Base-by-base conservation (phyloP, 1,140 invertebrate genomes). In the Phymorhynchus buccinoides region DNA sequence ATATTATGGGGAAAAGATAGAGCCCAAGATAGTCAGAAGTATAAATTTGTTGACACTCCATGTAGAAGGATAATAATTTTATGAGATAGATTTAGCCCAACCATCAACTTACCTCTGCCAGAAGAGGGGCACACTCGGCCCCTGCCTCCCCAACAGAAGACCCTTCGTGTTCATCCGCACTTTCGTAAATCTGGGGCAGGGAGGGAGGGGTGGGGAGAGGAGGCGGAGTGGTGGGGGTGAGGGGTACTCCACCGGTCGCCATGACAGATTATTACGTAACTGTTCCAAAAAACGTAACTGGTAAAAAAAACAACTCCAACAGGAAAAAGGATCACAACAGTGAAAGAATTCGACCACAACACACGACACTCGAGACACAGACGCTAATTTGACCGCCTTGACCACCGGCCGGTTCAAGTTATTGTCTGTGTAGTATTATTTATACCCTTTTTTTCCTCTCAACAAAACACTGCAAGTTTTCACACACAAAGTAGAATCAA, bases 171-270 rank as follows among this genome's bases (percentile, higher is more conserved):
- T 78, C 39, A 7, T 18, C 75, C 9, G 7, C 39, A 35, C 44
- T 48, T 18, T 48, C 44, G 18, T 48, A 48, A 18, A 48, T 48
- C 44, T 30, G 6, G 30, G 9, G 30, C 12, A 32, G 41, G n/a
- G 16, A 35, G 37, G 39, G 39, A 3, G 41, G 41, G 16, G 41
- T 16, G 39, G 75, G 16, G 7, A 35, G 39, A 27, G 71, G 71
- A 12, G 75, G 75, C 18, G 75, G 75, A 22, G 75, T 42, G 18
- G 75, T 7, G 32, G 77, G 41, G 1, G 77, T 9, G 27, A 14
- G 22, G 41, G 77, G 77, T 48, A 52, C 37, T 14, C 77, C 77
- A 39, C 77, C 77, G 6, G 77, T 79, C 41, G 77, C 77, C 77
- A 79, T 79, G n/a, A 16, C 73, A 4, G 37, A 66, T n/a, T n/a